Percentiles rank a stretch among this genome's conserved stretches.
These are phyloP conservation scores for Ceratosolen solmsi DNA, from an alignment of 1,140 invertebrate genomes.

Conservation along the genomic window DNA sequence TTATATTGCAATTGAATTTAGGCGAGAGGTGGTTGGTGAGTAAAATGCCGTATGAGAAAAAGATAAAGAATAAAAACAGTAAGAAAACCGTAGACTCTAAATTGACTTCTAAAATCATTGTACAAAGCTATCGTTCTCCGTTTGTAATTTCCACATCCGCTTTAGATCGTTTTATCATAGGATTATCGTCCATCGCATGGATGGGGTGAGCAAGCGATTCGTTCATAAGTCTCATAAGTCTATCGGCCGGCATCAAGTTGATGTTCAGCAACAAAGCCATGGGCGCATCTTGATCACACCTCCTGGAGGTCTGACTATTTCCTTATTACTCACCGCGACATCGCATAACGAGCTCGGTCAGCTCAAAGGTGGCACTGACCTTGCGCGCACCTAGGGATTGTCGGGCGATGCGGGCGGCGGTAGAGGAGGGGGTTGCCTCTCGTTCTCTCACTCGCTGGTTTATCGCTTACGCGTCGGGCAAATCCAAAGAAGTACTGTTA, in stretches of 20 bases:
- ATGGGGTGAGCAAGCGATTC: too few species aligned
- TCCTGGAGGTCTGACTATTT: neutral
- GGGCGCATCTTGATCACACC: neutral
- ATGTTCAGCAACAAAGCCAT: neutral
- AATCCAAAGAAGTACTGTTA: constrained; percentile 36
- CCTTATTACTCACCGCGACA: neutral
- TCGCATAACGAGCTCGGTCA: neutral
- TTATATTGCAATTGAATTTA: too few species aligned
- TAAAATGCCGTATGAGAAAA: too few species aligned
- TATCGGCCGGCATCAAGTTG: neutral
- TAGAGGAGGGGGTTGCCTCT: neutral
- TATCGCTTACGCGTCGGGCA: constrained; percentile 13
- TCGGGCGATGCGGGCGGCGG: neutral
- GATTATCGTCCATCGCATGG: too few species aligned
- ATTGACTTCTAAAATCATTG: too few species aligned
- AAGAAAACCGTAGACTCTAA: too few species aligned
- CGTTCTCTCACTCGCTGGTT: neutral
- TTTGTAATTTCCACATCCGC: too few species aligned
- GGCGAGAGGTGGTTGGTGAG: too few species aligned
- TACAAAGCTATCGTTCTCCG: too few species aligned
- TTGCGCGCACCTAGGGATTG: neutral
- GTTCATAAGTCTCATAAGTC: too few species aligned
- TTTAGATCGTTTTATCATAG: too few species aligned
- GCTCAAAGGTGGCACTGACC: constrained; percentile 45
- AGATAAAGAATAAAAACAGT: too few species aligned